Conservation (phyloP, 1,140 invertebrate species). For the Ooceraea biroi region DNA sequence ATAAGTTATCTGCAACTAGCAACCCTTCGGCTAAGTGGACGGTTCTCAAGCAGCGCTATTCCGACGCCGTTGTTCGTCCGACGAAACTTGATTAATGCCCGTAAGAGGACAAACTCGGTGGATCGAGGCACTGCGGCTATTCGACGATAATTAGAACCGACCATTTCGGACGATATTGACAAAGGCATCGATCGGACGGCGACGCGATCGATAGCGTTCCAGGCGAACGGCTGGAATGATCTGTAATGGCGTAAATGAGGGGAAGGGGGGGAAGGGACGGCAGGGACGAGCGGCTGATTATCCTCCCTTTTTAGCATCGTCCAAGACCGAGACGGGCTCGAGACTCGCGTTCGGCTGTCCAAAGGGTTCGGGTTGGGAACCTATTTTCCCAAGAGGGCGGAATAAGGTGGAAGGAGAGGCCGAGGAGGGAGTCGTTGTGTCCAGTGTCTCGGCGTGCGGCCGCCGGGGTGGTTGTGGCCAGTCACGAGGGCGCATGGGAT, state of each 20-base stretch:
- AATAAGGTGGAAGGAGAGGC: constrained; percentile 75
- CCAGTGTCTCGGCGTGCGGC: constrained; percentile 84
- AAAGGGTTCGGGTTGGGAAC: constrained; percentile 80
- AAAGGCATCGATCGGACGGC: constrained; percentile 40
- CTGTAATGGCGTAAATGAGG: too few relatives aligned
- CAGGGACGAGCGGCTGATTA: constrained; percentile 34
- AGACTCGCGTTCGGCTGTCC: constrained; percentile 39
- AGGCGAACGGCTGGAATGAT: not conserved
- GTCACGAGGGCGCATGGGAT: constrained; percentile 84
- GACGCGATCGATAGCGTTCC: constrained; percentile 32
- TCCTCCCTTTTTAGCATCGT: constrained; percentile 25
- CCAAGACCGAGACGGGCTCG: constrained; percentile 38
- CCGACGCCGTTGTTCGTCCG: constrained; percentile 66
- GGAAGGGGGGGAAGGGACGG: not conserved
- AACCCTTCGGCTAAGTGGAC: constrained; percentile 83
- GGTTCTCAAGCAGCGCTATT: constrained; percentile 81
- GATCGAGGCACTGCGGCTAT: constrained; percentile 53
- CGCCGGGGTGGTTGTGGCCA: constrained; percentile 84
- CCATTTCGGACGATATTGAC: constrained; percentile 55
- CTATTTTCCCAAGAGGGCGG: constrained; percentile 81
- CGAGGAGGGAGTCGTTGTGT: constrained; percentile 83
- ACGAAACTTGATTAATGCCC: constrained; percentile 62
- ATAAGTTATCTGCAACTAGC: constrained; percentile 86
- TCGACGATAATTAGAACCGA: constrained; percentile 61
- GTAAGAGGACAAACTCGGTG: constrained; percentile 60